Evolutionary conservation across 2,113 vertebrate genomes (phyloP).

Genomic region (Xenus cinereus): DNA sequence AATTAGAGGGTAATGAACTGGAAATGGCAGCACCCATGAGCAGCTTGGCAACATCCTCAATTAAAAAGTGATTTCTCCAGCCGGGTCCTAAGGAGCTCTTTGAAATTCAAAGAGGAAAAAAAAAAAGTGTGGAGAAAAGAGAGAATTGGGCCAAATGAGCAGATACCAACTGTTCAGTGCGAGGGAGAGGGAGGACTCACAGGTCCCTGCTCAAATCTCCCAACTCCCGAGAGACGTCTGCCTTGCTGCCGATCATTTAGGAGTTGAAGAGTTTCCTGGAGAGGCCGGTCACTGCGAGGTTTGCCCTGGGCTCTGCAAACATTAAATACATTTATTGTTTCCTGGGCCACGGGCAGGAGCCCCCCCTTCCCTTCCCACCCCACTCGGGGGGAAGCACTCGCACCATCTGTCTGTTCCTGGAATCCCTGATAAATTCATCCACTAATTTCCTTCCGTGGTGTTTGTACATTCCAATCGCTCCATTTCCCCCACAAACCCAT

Average conservation of each 20-base stretch:
- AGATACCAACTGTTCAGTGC: rapidly evolving
- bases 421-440: too few relatives aligned
- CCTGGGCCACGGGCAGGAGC: rapidly evolving
- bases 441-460: not conserved
- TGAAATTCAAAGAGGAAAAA: not conserved
- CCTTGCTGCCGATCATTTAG: not conserved
- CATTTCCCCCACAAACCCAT: not conserved
- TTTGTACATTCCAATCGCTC: not conserved
- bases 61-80: too few relatives aligned
- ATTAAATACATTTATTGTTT: not conserved
- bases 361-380: too few relatives aligned
- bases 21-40: not conserved
- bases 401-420: not conserved
- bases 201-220: not conserved
- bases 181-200: too few relatives aligned
- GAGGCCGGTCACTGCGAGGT: too few relatives aligned
- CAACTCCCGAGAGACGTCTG: not conserved
- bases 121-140: not conserved
- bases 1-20: not conserved
- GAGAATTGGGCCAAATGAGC: rapidly evolving
- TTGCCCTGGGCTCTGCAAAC: not conserved
- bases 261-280: not conserved
- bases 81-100: not conserved
- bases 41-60: too few relatives aligned
- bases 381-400: too few relatives aligned